These are phyloP conservation scores for Eidolon dupreanum DNA, from an alignment of 2,797 vertebrate genomes.

Conservation along the genomic window DNA sequence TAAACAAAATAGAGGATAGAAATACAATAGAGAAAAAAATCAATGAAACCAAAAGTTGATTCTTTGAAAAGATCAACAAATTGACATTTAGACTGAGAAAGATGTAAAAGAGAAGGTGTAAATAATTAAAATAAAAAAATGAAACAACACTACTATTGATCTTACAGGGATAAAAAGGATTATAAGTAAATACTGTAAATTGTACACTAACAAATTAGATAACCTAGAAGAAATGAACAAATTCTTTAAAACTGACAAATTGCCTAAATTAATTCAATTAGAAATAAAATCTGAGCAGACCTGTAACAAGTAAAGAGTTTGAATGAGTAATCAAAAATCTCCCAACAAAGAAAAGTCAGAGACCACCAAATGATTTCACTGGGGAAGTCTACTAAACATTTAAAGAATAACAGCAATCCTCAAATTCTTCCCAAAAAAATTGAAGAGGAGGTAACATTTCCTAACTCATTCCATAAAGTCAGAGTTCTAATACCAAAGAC, in stretches of 20 bases:
- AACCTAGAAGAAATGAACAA: neutral
- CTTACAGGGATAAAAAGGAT: neutral
- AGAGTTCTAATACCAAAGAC: neutral
- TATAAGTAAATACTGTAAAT: neutral
- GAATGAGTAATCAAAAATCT: slow-evolving; percentile 3
- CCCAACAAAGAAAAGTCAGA: neutral
- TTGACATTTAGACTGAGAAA: neutral
- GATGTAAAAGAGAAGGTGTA: neutral
- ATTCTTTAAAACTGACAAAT: neutral
- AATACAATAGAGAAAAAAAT: slow-evolving; percentile 1
- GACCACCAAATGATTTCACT: neutral
- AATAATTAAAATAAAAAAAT: slow-evolving; percentile 4
- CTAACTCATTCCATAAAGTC: neutral
- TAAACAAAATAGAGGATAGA: neutral
- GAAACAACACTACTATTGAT: neutral
- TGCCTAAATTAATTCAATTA: neutral
- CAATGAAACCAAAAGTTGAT: neutral
- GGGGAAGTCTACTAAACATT: neutral
- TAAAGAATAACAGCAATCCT: neutral
- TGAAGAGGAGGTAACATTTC: neutral
- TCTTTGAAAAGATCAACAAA: slow-evolving; percentile 19
- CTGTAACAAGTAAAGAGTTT: neutral
- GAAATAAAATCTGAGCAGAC: neutral
- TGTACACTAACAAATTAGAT: neutral
- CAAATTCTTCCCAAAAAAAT: neutral